phyloP scores from a whole-genome alignment of 37 sponge, comb jelly and placozoan species.

The Spongilla lacustris region DNA sequence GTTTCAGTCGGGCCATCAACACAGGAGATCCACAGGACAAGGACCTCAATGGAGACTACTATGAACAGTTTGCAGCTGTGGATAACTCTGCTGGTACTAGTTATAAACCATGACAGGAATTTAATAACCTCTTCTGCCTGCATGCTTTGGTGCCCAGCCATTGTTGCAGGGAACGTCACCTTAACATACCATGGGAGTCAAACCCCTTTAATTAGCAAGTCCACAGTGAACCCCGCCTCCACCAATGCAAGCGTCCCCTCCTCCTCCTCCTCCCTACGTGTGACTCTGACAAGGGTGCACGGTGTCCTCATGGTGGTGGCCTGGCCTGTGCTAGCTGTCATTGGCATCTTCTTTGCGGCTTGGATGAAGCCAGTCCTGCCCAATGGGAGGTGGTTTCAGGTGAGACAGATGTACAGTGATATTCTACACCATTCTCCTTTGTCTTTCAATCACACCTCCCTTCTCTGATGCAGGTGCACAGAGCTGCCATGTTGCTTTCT shows the following conservation, averaged over 20 bases:
- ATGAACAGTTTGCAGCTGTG: constrained; percentile 10
- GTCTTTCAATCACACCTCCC: not conserved
- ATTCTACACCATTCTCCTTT: not conserved
- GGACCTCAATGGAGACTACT: not conserved
- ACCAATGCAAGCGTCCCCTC: not conserved
- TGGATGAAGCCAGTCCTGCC: constrained; percentile 73
- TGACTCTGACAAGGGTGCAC: not conserved
- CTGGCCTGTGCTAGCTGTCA: constrained; percentile 55
- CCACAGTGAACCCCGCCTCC: not conserved
- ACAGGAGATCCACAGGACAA: constrained; percentile 1
- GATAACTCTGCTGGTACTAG: not conserved
- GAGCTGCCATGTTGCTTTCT: constrained; percentile 52
- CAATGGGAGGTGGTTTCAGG: constrained; percentile 72
- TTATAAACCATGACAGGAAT: not conserved
- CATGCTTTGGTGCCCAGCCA: not conserved
- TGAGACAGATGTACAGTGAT: not conserved
- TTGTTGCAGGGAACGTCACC: not conserved
- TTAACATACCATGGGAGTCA: not conserved
- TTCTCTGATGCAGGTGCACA: constrained; percentile 44
- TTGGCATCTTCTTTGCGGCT: constrained; percentile 70
- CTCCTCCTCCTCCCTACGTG: not conserved
- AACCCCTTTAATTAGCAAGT: constrained; percentile 1
- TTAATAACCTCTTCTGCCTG: not conserved
- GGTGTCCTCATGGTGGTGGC: constrained; percentile 78
- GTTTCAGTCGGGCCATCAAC: not conserved